Evolutionary conservation across 1,140 invertebrate genomes (phyloP).

Genomic region (Drosophila funebris): DNA sequence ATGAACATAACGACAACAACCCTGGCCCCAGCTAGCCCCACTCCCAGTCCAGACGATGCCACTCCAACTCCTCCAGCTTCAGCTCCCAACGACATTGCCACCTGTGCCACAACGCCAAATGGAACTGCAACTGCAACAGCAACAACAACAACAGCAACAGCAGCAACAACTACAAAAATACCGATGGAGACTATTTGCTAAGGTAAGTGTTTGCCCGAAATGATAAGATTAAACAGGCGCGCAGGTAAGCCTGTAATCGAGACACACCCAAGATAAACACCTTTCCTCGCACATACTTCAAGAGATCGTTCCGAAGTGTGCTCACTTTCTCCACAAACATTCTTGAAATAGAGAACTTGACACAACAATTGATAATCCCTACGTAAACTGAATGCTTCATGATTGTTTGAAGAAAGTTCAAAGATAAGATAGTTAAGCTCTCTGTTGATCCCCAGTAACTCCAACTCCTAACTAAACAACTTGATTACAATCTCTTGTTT

Average conservation of each 20-base stretch:
- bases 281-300: background rate
- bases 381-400: background rate
- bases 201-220: conserved; percentile 36
- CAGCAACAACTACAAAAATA: conserved; percentile 60
- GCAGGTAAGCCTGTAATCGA: background rate
- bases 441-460: no score
- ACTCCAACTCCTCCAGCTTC: background rate
- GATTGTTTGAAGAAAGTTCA: background rate
- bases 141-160: conserved; percentile 1
- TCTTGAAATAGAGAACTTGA: background rate
- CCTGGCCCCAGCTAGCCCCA: background rate
- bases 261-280: conserved; percentile 7
- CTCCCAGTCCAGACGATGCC: conserved; percentile 2
- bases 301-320: background rate
- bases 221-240: conserved; percentile 13
- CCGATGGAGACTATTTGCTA: conserved; percentile 86
- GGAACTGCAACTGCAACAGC: background rate
- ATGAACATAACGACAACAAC: conserved; percentile 85
- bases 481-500: no score
- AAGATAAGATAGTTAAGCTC: background rate
- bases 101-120: no score
- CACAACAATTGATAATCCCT: background rate
- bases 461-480: no score
- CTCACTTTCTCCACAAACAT: background rate
- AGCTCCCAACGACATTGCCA: no score